These are phyloP conservation scores for Dendropsophus ebraccatus DNA, from an alignment of 2,113 vertebrate genomes.

Conservation along the genomic window DNA sequence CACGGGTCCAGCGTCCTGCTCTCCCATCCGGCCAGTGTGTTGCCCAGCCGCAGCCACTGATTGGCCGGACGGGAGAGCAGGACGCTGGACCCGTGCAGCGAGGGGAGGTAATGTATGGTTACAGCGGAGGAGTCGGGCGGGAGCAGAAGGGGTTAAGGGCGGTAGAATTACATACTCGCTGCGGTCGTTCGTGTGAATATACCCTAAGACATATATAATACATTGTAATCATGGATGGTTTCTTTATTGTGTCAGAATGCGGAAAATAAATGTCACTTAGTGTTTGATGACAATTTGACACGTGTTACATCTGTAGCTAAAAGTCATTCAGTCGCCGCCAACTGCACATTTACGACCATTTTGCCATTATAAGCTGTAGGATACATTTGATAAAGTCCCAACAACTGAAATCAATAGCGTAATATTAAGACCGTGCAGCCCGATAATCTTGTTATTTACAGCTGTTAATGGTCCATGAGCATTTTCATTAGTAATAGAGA, in stretches of 20 bases:
- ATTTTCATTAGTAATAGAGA: neutral
- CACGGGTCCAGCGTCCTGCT: too few species aligned
- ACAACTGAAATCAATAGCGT: neutral
- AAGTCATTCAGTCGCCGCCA: neutral
- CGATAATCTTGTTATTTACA: neutral
- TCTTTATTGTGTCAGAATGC: slow-evolving; percentile 1
- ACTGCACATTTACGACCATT: neutral
- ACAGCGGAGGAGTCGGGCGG: too few species aligned
- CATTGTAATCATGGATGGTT: neutral
- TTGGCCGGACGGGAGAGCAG: too few species aligned
- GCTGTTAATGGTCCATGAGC: neutral
- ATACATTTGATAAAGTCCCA: neutral
- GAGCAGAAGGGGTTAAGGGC: too few species aligned
- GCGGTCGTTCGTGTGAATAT: too few species aligned
- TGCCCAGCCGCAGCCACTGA: too few species aligned
- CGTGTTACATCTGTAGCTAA: neutral
- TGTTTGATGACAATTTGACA: neutral
- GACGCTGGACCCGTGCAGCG: too few species aligned
- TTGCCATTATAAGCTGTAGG: neutral
- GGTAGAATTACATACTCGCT: too few species aligned
- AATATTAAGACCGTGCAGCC: neutral
- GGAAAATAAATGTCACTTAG: neutral
- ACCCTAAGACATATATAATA: neutral
- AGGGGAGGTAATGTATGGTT: too few species aligned
- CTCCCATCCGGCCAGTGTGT: too few species aligned